Percentiles rank a stretch among this genome's conserved stretches.
These are phyloP conservation scores for Seriola aureovittata DNA, from an alignment of 2,113 vertebrate species.

Conservation along the genomic window DNA sequence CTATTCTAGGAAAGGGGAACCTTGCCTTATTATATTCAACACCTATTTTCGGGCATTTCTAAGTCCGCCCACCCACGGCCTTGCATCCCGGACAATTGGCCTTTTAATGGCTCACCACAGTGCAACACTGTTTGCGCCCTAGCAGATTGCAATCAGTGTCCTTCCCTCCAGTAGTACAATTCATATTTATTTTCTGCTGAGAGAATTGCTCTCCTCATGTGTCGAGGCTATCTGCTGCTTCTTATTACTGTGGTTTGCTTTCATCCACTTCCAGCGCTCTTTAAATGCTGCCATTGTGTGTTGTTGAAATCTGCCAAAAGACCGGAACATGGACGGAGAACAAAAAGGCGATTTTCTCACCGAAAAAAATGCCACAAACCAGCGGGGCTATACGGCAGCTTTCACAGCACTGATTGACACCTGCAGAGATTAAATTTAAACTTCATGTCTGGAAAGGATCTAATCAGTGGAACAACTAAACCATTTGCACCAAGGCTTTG, in stretches of 20 bases:
- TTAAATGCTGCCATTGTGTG: slow-evolving; percentile 89
- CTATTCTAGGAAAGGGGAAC: slow-evolving; percentile 85
- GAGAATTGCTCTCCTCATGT: slow-evolving; percentile 90
- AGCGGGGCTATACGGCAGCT: slow-evolving; percentile 19
- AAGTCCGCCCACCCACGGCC: slow-evolving; percentile 83
- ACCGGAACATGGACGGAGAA: slow-evolving; percentile 72
- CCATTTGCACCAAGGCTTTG: slow-evolving; percentile 14
- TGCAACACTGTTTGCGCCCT: slow-evolving; percentile 87
- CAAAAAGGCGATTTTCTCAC: slow-evolving; percentile 70
- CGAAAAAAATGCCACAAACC: slow-evolving; percentile 35
- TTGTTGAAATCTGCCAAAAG: slow-evolving; percentile 84
- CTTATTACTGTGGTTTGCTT: slow-evolving; percentile 89
- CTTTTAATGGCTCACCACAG: slow-evolving; percentile 88
- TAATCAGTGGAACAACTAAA: slow-evolving; percentile 46
- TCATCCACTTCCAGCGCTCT: slow-evolving; percentile 90
- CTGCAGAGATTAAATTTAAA: slow-evolving; percentile 66
- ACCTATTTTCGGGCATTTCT: slow-evolving; percentile 88
- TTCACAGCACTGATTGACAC: slow-evolving; percentile 69
- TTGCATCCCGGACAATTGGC: slow-evolving; percentile 85
- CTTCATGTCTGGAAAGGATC: slow-evolving; percentile 45
- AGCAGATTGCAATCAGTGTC: slow-evolving; percentile 90
- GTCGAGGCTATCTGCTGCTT: slow-evolving; percentile 89
- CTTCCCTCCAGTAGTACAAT: slow-evolving; percentile 85
- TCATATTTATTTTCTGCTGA: slow-evolving; percentile 89
- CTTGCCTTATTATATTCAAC: slow-evolving; percentile 84